Evolutionary conservation across 2,797 vertebrate genomes (phyloP).

Genomic region (Rhinatrema bivittatum): DNA sequence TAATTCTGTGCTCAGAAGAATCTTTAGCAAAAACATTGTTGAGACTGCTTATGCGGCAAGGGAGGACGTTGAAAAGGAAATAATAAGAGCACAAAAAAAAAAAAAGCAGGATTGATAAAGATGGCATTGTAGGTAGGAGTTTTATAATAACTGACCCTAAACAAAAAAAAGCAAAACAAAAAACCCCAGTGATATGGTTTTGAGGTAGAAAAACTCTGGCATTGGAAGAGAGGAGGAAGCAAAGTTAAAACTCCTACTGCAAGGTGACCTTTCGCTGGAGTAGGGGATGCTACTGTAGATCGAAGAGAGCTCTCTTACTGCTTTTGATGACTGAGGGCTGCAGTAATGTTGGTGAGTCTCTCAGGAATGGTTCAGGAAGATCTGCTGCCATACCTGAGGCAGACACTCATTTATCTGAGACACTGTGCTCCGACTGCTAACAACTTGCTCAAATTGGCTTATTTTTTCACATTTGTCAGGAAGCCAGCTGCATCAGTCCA

Average conservation of each 20-base stretch:
- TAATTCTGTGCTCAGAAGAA: too few relatives aligned
- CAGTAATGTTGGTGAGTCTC: slow-evolving; percentile 57
- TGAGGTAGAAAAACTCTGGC: slow-evolving; percentile 12
- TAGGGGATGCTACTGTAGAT: slow-evolving; percentile 51
- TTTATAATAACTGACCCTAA: too few relatives aligned
- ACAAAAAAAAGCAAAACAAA: too few relatives aligned
- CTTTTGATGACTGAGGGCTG: slow-evolving; percentile 51
- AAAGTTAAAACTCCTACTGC: slow-evolving; percentile 50
- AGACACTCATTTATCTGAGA: slow-evolving; percentile 74
- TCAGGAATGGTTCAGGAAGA: slow-evolving; percentile 65
- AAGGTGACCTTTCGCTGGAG: slow-evolving; percentile 73
- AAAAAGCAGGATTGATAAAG: too few relatives aligned
- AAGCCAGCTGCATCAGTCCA: slow-evolving; percentile 77
- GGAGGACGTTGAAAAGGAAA: too few relatives aligned
- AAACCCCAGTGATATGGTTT: too few relatives aligned
- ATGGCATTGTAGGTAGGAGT: too few relatives aligned
- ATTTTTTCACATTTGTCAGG: slow-evolving; percentile 89
- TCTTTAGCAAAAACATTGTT: too few relatives aligned
- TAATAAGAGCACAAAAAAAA: too few relatives aligned
- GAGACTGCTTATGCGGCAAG: too few relatives aligned
- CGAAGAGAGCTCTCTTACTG: slow-evolving; percentile 43
- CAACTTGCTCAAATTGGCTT: slow-evolving; percentile 87
- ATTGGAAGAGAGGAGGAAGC: slow-evolving; percentile 28
- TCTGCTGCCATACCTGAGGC: slow-evolving; percentile 78
- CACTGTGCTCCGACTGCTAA: slow-evolving; percentile 69